Base-by-base conservation (phyloP, 2,113 vertebrate species). In the Microtus montanus region DNA sequence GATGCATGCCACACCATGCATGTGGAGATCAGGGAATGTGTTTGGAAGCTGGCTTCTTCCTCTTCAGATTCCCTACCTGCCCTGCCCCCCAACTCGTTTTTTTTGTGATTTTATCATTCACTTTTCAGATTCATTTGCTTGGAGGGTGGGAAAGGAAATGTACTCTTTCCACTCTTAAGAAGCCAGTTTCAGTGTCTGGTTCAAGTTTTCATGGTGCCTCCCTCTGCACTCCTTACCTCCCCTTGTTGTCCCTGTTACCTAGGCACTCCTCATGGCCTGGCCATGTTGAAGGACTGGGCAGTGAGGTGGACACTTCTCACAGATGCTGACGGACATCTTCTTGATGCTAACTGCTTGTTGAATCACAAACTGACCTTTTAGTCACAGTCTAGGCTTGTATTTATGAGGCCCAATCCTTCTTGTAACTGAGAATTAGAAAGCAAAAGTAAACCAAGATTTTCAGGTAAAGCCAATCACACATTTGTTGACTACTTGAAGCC, bases 391-490 rank as follows among this genome's bases (percentile, higher is more conserved):
- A 54, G 38, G 26, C 41, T 91, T 9, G 71, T 82, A 75, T 64
- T 94, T 75, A 52, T 77, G 64, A 95, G 88, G 54, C 52, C 63
- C 58, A 94, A 22, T 9, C 58, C 13, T 73, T 19, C 71, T 88
- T 89, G 77, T 96, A 93, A 61, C 38, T 95, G 38, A 86, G 63
- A 85, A 85, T 80, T 90, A 70, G 68, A 91, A 73, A 71, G 22
- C 5, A 26, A 54, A 49, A 28, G 24, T n/a, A 52, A 47, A 54
- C 35, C 7, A 79, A 90, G 86, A 74, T 14, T 3, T 87, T 41
- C 47, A 38, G n/a, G 41, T 82, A 3, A 49, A 33, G 35, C 91
- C 33, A 87, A 30, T 87, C 52, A 63, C 13, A 78, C 74, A 54
- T 77, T 85, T 89, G 71, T n/a, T 78, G 58, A 78, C 28, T 61